Percentiles rank a stretch among this genome's conserved stretches.
Evolutionary conservation across 2,888 invertebrate species (phyloP).

Genomic region (Heliconius aoede): DNA sequence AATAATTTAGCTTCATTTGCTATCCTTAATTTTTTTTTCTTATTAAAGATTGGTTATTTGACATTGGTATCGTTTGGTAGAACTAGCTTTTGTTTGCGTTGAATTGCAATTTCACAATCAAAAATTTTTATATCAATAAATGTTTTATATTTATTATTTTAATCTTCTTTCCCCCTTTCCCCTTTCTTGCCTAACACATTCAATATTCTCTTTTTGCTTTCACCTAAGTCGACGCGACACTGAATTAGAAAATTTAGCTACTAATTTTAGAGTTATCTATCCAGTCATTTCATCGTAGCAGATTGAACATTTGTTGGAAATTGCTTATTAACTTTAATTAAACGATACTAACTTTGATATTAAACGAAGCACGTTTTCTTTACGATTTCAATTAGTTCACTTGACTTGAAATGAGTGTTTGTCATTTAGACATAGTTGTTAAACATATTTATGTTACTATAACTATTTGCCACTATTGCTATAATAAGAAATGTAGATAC

Average conservation of each 20-base stretch:
- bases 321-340: constrained; percentile 16
- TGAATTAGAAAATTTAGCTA: neutral
- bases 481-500: neutral
- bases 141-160: no score
- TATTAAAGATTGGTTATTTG: neutral
- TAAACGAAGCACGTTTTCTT: neutral
- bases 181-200: neutral
- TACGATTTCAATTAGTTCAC: neutral
- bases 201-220: neutral
- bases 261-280: neutral
- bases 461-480: neutral
- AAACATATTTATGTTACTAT: neutral
- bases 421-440: no score
- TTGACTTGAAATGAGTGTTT: neutral
- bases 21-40: neutral
- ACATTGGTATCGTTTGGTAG: neutral
- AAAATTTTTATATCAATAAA: no score
- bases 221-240: neutral
- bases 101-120: no score
- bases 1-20: neutral
- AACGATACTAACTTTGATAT: neutral
- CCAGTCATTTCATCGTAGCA: neutral
- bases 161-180: no score
- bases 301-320: neutral
- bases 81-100: neutral